Conservation (phyloP, 2,888 invertebrate genomes). For the Coleophora deauratella region DNA sequence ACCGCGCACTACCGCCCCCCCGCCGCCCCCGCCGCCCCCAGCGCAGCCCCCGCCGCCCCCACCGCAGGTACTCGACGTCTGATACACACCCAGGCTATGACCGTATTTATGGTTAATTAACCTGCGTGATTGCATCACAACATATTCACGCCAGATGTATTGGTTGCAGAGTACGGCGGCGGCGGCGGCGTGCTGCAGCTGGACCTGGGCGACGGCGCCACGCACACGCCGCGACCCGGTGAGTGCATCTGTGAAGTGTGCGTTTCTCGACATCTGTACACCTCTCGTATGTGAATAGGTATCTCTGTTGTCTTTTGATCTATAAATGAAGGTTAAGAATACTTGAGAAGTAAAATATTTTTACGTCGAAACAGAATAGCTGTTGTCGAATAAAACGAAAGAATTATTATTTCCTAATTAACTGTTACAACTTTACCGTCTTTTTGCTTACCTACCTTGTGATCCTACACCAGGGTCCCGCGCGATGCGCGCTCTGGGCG, state of each 20-base stretch:
- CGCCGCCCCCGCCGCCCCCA: slow-evolving; percentile 3
- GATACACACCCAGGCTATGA: no score
- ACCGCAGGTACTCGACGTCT: no score
- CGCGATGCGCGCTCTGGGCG: slow-evolving; percentile 36
- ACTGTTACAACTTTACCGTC: no score
- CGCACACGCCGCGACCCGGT: slow-evolving; percentile 75
- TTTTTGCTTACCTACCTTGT: no score
- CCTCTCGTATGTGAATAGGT: background rate
- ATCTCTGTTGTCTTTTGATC: background rate
- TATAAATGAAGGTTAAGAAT: no score
- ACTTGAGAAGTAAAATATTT: no score
- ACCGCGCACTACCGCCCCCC: slow-evolving; percentile 76
- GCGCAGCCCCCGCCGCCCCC: background rate
- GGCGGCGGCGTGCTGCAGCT: slow-evolving; percentile 74
- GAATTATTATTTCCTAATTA: no score
- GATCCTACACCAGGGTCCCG: slow-evolving; percentile 52
- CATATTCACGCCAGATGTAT: no score
- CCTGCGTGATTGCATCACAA: no score
- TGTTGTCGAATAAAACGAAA: no score
- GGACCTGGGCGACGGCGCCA: slow-evolving; percentile 89
- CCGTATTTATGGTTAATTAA: no score
- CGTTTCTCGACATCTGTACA: slow-evolving; percentile 3
- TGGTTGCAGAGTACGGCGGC: slow-evolving; percentile 51
- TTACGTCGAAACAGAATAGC: no score
- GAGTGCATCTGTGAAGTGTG: slow-evolving; percentile 9